Base-by-base conservation (phyloP, 1,140 invertebrate species). In the Parapsyche elsis region DNA sequence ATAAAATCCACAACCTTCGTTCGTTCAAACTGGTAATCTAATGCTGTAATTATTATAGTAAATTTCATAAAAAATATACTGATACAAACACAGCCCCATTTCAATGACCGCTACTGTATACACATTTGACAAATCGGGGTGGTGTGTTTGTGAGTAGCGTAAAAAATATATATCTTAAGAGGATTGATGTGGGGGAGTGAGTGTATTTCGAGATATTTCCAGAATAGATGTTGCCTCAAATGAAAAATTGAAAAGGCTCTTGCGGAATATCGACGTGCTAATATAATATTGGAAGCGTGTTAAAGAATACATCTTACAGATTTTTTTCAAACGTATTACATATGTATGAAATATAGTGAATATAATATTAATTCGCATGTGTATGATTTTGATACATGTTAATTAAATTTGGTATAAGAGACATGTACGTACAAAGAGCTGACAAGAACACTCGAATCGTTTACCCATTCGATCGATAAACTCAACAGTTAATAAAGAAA, bases 101-200 rank as follows among this genome's bases (percentile, higher is more conserved):
- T n/a, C n/a, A n/a, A n/a, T n/a, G n/a, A n/a, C n/a, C n/a, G n/a
- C n/a, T n/a, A n/a, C n/a, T n/a, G n/a, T n/a, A n/a, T n/a, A n/a
- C n/a, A n/a, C 7, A 38, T 38, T 61, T 61, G 57, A 61, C 57
- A 21, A 61, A 61, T 61, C 49, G 16, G 16, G 49, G 49, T 16
- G n/a, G 57, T 21, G 7, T 9, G 57, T 61, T 19, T 61, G 1
- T 16, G 14, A 21, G 57, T 61, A 10, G 16, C 49, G 57, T 61
- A 61, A 61, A 19, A 61, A 61, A 61, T 61, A 61, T 61, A 61
- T 61, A 61, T 19, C 57, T 61, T 61, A 61, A 61, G 57, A 61
- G 57, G 57, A 61, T 61, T 61, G 57, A 21, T 9, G 57, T 16
- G 7, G 9, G 16, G 21, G 57, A 61, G 21, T 19, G 57, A 9